These are phyloP conservation scores for Phymastichus coffea DNA, from an alignment of 1,140 invertebrate genomes.

Conservation along the genomic window DNA sequence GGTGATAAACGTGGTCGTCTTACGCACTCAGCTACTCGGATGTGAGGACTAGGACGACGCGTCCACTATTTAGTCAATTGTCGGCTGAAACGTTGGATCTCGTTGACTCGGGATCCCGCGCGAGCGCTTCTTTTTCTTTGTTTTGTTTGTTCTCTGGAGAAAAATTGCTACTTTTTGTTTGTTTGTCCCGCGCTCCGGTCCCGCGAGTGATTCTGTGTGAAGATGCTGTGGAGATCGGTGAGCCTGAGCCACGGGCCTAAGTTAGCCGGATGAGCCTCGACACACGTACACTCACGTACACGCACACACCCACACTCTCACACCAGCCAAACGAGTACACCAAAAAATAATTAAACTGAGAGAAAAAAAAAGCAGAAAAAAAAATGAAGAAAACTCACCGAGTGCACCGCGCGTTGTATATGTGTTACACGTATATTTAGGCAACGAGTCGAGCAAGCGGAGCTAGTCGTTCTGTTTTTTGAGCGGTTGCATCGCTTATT, in stretches of 20 bases:
- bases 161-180: no score
- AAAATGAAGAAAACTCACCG: no score
- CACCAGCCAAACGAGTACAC: no score
- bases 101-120: conserved; percentile 26
- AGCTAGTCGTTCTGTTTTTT: conserved; percentile 16
- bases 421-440: background rate
- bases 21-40: no score
- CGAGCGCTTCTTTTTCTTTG: conserved; percentile 1
- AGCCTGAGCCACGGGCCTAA: conserved; percentile 12
- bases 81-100: conserved; percentile 23
- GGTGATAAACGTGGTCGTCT: no score
- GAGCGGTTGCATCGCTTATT: conserved; percentile 6
- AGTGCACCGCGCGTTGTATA: no score
- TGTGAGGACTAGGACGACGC: no score
- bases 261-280: conserved; percentile 20
- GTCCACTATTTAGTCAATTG: conserved; percentile 27
- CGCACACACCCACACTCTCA: conserved; percentile 1
- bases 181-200: conserved; percentile 6
- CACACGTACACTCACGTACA: background rate
- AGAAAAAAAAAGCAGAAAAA: no score
- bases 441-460: background rate
- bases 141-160: background rate
- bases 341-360: no score
- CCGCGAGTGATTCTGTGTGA: conserved; percentile 16
- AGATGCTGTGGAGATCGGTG: conserved; percentile 26